phyloP scores from a whole-genome alignment of 2,888 invertebrate species.

The Leptura quadrifasciata region DNA sequence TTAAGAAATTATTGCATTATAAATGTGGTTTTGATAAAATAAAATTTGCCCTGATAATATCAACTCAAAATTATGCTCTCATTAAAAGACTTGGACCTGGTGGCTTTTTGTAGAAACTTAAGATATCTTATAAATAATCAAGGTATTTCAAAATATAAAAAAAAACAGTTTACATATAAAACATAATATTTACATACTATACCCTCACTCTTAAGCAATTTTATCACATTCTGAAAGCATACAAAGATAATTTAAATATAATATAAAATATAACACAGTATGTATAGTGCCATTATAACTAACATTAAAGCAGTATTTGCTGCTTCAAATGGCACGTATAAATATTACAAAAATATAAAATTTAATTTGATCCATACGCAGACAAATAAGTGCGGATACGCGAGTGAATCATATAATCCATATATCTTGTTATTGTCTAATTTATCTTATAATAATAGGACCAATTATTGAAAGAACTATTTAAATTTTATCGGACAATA shows the following conservation, averaged over 20 bases:
- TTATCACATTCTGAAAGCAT: constrained; percentile 45
- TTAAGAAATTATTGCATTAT: not conserved
- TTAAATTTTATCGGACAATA: not conserved
- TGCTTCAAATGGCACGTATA: not conserved
- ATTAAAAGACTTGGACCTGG: not conserved
- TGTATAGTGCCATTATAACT: not conserved
- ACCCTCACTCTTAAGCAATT: constrained; percentile 21
- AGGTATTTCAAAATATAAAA: constrained; percentile 15
- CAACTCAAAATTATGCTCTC: not conserved
- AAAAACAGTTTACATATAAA: constrained; percentile 26
- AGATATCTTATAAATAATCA: not conserved
- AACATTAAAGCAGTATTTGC: constrained; percentile 7
- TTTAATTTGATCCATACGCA: not conserved
- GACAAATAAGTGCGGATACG: not conserved
- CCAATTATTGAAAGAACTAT: not conserved
- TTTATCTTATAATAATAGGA: not conserved
- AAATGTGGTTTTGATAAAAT: not conserved
- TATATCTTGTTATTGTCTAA: not conserved
- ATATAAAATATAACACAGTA: not conserved
- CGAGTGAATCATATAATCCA: not conserved
- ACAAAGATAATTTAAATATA: constrained; percentile 17
- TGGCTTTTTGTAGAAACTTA: constrained; percentile 12
- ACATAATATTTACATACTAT: constrained; percentile 25
- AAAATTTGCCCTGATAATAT: not conserved
- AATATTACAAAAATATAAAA: constrained; percentile 7